Percentiles rank a stretch among this genome's conserved stretches.
phyloP scores from a whole-genome alignment of 2,113 vertebrate genomes.

The Anolis sagrei region DNA sequence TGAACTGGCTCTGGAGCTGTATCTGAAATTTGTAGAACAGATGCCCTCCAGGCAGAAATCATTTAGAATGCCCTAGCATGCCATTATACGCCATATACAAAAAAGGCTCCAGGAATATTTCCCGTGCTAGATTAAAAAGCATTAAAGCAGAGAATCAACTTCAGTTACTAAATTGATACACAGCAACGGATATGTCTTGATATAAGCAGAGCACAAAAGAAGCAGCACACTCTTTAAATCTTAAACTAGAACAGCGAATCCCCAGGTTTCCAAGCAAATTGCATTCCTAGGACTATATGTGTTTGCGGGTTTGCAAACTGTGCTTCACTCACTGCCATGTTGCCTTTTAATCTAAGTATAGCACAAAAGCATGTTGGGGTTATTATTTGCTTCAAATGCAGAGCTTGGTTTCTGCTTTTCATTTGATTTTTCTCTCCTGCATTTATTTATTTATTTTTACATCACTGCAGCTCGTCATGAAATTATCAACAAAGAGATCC shows the following conservation, averaged over 20 bases:
- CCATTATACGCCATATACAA: neutral
- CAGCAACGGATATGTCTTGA: neutral
- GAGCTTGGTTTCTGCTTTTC: neutral
- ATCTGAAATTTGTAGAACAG: neutral
- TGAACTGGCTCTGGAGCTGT: neutral
- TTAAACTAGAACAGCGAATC: neutral
- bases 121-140: neutral
- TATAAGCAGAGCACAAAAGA: neutral
- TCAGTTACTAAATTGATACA: neutral
- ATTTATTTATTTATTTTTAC: neutral
- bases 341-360: neutral
- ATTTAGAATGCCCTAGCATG: neutral
- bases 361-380: conserved; percentile 20
- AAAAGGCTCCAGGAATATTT: neutral
- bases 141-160: neutral
- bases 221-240: neutral
- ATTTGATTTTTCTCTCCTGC: conserved; percentile 10
- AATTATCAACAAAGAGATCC: conserved; percentile 91
- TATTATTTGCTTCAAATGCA: conserved; percentile 18
- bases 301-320: neutral
- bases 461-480: conserved; percentile 89
- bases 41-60: neutral
- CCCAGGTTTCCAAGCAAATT: neutral
- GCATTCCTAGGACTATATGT: neutral
- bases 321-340: neutral